phyloP scores from a whole-genome alignment of 2,888 invertebrate genomes.

The Macrophya annulata region DNA sequence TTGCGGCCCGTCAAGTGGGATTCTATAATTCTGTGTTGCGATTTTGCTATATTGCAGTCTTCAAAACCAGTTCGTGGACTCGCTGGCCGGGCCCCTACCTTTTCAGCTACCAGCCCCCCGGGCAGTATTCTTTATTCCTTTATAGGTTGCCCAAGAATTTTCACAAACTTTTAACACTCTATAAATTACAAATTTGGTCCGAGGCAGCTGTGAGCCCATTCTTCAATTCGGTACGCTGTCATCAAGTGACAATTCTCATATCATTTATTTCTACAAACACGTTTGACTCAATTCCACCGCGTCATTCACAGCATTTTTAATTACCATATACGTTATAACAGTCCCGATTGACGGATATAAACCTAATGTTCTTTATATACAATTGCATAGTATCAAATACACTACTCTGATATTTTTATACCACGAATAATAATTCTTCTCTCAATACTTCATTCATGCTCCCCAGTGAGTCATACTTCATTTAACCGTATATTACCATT shows the following conservation, averaged over 20 bases:
- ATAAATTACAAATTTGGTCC: constrained; percentile 47
- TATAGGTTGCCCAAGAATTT: constrained; percentile 40
- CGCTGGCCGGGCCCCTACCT: constrained; percentile 65
- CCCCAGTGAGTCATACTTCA: constrained; percentile 43
- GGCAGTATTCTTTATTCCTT: constrained; percentile 66
- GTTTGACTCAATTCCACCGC: constrained; percentile 18
- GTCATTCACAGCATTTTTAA: constrained; percentile 26
- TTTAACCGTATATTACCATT: constrained; percentile 24
- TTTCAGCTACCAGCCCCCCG: constrained; percentile 75
- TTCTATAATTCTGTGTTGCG: constrained; percentile 55
- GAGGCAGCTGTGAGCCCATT: constrained; percentile 24
- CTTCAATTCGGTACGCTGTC: constrained; percentile 28
- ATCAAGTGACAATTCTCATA: constrained; percentile 37
- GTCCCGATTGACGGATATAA: not conserved
- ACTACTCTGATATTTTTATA: constrained; percentile 15
- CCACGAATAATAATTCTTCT: not conserved
- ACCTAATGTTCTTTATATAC: not conserved
- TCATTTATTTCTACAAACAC: constrained; percentile 4
- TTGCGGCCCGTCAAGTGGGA: constrained; percentile 27
- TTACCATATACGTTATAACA: constrained; percentile 11
- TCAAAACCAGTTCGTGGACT: constrained; percentile 73
- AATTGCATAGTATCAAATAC: not conserved
- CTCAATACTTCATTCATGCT: constrained; percentile 53
- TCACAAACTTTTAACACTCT: constrained; percentile 40
- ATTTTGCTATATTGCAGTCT: constrained; percentile 56